Percentiles rank a stretch among this genome's conserved stretches.
These are phyloP conservation scores for Crossocerus cetratus DNA, from an alignment of 2,888 invertebrate species.

Conservation along the genomic window DNA sequence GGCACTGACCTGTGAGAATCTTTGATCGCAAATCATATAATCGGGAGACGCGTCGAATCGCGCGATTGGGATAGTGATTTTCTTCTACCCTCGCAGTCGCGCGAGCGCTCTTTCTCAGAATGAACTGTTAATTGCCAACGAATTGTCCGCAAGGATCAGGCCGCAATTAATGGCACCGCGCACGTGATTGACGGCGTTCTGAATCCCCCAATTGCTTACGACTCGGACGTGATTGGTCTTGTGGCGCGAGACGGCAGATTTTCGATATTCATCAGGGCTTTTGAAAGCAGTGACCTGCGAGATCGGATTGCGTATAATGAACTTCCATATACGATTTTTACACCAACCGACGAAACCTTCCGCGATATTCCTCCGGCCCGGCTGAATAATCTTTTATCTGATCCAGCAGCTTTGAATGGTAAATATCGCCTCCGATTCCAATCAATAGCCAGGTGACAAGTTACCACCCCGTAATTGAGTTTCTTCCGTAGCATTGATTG, in stretches of 20 bases:
- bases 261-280: conserved; percentile 27
- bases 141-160: conserved; percentile 37
- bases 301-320: conserved; percentile 19
- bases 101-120: conserved; percentile 23
- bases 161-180: conserved; percentile 33
- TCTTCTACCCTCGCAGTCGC: conserved; percentile 20
- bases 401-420: conserved; percentile 26
- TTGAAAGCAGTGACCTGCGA: conserved; percentile 21
- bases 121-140: conserved; percentile 40
- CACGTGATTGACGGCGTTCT: conserved; percentile 37
- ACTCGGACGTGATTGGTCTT: conserved; percentile 32
- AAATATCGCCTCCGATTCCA: not conserved
- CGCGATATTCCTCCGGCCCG: conserved; percentile 9
- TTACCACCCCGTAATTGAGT: not conserved
- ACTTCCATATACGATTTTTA: conserved; percentile 31
- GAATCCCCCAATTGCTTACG: conserved; percentile 22
- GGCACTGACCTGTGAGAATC: conserved; percentile 13
- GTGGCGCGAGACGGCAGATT: conserved; percentile 34
- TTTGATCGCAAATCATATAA: conserved; percentile 32
- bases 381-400: conserved; percentile 17
- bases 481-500: conserved; percentile 24
- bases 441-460: not conserved
- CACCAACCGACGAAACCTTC: conserved; percentile 35
- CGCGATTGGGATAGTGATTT: conserved; percentile 24
- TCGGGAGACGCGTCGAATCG: conserved; percentile 23